A percentile compares a stretch with the other conserved stretches of the same genome.
Conservation (phyloP, 2,113 vertebrate genomes). For the Psittacus erithacus region DNA sequence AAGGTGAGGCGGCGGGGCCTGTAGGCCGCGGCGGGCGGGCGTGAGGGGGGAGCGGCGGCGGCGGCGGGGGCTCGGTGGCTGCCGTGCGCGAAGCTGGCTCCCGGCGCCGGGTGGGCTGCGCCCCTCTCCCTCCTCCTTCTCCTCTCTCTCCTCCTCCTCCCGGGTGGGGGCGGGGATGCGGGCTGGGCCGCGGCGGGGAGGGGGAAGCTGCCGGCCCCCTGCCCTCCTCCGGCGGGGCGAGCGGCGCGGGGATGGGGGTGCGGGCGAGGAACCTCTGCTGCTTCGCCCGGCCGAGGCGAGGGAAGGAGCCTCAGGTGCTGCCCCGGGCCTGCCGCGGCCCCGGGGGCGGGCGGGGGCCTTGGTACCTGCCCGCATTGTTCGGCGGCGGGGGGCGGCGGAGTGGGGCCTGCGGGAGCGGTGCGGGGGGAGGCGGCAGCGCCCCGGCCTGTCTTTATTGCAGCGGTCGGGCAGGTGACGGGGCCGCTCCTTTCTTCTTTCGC, state of each 20-base stretch:
- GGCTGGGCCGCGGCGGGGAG: neutral
- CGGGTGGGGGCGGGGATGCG: constrained; percentile 2
- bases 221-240: neutral
- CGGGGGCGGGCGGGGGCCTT: neutral
- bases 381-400: neutral
- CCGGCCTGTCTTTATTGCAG: neutral
- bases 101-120: neutral
- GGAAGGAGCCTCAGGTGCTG: constrained; percentile 31
- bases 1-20: too few species aligned
- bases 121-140: neutral
- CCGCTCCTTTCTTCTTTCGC: neutral
- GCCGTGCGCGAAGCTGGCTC: neutral
- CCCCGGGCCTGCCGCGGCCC: neutral
- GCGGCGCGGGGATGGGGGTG: constrained; percentile 1
- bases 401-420: neutral
- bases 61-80: too few species aligned
- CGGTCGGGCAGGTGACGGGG: constrained; percentile 1
- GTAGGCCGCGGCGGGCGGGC: too few species aligned
- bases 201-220: neutral
- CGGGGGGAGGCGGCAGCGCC: neutral
- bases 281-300: neutral
- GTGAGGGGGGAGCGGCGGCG: too few species aligned
- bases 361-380: constrained; percentile 44
- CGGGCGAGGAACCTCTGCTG: constrained; percentile 23
- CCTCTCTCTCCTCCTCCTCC: neutral